These are phyloP conservation scores for Triplophysa rosa DNA, from an alignment of 2,113 vertebrate genomes.

Conservation along the genomic window DNA sequence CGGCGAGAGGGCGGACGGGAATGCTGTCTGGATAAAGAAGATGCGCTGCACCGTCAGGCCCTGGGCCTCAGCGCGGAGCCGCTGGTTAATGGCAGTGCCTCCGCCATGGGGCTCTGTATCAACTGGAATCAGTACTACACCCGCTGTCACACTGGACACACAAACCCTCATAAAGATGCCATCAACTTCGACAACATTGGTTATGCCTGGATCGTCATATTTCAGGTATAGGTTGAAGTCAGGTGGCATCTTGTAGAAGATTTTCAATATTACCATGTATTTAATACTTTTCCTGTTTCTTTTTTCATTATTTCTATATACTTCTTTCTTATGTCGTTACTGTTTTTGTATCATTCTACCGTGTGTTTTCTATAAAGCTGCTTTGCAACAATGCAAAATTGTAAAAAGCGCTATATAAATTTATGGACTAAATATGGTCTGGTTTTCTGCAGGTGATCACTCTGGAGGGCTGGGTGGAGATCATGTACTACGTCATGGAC, in stretches of 20 bases:
- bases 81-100: conserved; percentile 72
- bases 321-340: too few species aligned
- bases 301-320: too few species aligned
- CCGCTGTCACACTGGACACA: conserved; percentile 86
- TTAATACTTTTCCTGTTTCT: too few species aligned
- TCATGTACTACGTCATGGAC: conserved; percentile 99
- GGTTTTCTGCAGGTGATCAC: conserved; percentile 87
- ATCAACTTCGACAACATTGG: conserved; percentile 99
- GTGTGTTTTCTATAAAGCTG: too few species aligned
- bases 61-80: conserved; percentile 79
- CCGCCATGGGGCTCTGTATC: conserved; percentile 79
- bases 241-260: neutral
- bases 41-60: conserved; percentile 83
- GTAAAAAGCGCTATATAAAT: too few species aligned
- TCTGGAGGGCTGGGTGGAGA: conserved; percentile 98
- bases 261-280: too few species aligned
- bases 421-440: neutral
- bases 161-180: conserved; percentile 94
- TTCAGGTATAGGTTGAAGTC: conserved; percentile 79
- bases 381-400: too few species aligned
- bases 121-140: conserved; percentile 99
- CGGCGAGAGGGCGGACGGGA: conserved; percentile 88
- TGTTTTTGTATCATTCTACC: too few species aligned
- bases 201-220: conserved; percentile 98
- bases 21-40: conserved; percentile 94